phyloP scores from a whole-genome alignment of 2,113 vertebrate species.

The Thalassarche chlororhynchos region DNA sequence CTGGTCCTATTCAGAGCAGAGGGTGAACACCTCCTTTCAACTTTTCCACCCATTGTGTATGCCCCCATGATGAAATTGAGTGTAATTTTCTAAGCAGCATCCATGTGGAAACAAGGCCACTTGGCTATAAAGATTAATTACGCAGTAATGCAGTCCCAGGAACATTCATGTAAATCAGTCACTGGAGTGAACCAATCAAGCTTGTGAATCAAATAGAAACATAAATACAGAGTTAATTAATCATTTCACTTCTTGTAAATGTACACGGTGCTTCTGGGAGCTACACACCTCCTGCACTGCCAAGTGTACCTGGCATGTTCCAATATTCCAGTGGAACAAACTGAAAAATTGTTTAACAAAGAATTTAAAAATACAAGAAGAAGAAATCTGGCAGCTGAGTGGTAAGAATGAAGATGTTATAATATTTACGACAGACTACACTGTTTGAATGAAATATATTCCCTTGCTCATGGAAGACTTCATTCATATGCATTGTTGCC shows the following conservation, averaged over 20 bases:
- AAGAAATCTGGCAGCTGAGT: not conserved
- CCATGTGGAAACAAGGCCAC: not conserved
- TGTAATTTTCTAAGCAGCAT: not conserved
- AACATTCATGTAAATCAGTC: not conserved
- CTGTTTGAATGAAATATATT: not conserved
- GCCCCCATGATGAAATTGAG: not conserved
- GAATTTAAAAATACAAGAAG: not conserved
- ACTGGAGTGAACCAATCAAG: not conserved
- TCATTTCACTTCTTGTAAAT: conserved; percentile 16
- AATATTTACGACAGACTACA: not conserved
- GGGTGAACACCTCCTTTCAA: not conserved
- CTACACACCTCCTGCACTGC: not conserved
- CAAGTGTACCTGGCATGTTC: not conserved
- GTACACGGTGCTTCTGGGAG: not conserved
- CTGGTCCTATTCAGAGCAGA: not conserved
- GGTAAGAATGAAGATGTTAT: not conserved
- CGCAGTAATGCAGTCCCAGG: not conserved
- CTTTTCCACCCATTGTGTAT: not conserved
- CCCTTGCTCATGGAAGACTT: not conserved
- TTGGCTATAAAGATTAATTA: not conserved
- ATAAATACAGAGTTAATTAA: conserved; percentile 12
- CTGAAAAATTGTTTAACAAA: not conserved
- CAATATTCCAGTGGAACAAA: not conserved
- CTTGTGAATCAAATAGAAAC: not conserved
- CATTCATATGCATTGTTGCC: not conserved